Base-by-base conservation (phyloP, 2,888 invertebrate species). In the Heliconius charithonia region DNA sequence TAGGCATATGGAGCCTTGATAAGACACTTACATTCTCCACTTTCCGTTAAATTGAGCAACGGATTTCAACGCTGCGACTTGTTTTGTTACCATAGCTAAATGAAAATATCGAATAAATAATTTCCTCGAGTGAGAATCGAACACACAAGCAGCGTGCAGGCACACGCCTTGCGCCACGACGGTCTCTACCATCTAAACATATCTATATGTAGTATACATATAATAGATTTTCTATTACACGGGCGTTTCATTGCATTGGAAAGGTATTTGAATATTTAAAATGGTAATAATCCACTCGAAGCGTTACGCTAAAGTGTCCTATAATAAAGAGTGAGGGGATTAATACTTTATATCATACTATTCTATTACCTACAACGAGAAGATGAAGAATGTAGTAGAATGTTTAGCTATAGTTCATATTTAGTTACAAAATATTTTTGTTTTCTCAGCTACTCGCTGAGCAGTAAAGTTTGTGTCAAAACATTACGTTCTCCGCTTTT, bases 251-350 rank as follows among this genome's bases (percentile, higher is more conserved):
- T n/a, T 29, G 29, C 29, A 29, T 29, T 29, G 37, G 4, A 37
- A 25, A 6, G 16, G 12, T 27, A 25, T 25, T 70, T 70, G 70
- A 70, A 70, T 70, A 22, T 51, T 70, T 70, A 70, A 70, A 70
- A 70, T 27, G 7, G 29, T 70, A 70, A 70, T 70, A 27, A 22
- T 69, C 70, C 70, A 45, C 16, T 70, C 27, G 9, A 13, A 25
- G 13, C 37, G 12, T 41, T 19, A 41, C 56, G 22, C 59, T n/a
- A n/a, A n/a, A 59, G 59, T n/a, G 22, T 56, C 56, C 19, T n/a
- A n/a, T 56, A n/a, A n/a, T 59, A 59, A 10, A 59, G 12, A 59
- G n/a, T 12, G 12, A 59, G n/a, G 22, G 59, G n/a, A 4, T 59
- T n/a, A 59, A 59, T n/a, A n/a, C 22, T 56, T 22, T 56, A 56